Evolutionary conservation across 2,797 vertebrate genomes (phyloP).

Genomic region (Parotocinclus haroldoi): DNA sequence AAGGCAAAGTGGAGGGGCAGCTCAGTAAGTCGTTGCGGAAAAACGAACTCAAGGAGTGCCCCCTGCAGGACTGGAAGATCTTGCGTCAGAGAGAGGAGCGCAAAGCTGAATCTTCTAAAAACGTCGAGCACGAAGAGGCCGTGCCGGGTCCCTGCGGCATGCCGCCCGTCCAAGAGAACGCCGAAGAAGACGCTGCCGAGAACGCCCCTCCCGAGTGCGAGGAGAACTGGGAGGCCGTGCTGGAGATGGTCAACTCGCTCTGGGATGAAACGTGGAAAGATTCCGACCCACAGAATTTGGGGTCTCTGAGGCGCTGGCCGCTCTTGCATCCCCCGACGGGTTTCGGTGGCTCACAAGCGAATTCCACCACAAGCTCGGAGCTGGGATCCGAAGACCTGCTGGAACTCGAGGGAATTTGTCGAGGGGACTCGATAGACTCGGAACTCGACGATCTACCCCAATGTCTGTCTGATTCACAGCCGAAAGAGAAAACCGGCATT

Average conservation of each 20-base stretch:
- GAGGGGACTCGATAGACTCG: conserved; percentile 55
- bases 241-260: conserved; percentile 74
- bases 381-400: conserved; percentile 64
- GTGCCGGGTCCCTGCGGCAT: conserved; percentile 39
- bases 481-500: neutral
- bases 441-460: conserved; percentile 66
- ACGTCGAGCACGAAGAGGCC: conserved; percentile 35
- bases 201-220: conserved; percentile 32
- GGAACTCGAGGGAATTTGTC: conserved; percentile 68
- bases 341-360: conserved; percentile 74
- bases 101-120: conserved; percentile 32
- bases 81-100: conserved; percentile 64
- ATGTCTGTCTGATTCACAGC: conserved; percentile 24
- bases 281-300: conserved; percentile 61
- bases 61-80: conserved; percentile 73
- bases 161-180: conserved; percentile 33
- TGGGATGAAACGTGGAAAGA: conserved; percentile 74
- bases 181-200: conserved; percentile 32
- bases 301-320: conserved; percentile 73
- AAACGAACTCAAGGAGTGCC: conserved; percentile 57
- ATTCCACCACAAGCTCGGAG: conserved; percentile 72
- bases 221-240: conserved; percentile 71
- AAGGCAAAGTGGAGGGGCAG: conserved; percentile 52
- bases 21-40: conserved; percentile 52
- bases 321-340: conserved; percentile 72